A percentile compares a stretch with the other conserved stretches of the same genome.
Evolutionary conservation across 2,797 vertebrate species (phyloP).

Genomic region (Orientallactaga sibirica): DNA sequence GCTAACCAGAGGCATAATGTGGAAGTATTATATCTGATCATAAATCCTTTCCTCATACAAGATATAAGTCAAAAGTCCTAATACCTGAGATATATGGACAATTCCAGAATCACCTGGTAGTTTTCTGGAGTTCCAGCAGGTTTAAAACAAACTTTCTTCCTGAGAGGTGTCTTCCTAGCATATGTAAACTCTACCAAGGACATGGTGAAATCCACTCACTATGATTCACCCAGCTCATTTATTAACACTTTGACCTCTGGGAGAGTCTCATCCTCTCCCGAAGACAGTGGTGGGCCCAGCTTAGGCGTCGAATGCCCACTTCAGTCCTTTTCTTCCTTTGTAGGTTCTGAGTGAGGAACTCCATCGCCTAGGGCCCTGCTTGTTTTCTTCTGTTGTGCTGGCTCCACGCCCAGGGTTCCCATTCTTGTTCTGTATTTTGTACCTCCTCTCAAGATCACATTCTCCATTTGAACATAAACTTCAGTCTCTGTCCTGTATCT

Average conservation of each 20-base stretch:
- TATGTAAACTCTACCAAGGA: neutral
- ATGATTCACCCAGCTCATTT: neutral
- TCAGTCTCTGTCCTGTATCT: neutral
- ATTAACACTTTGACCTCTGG: neutral
- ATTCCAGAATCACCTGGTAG: neutral
- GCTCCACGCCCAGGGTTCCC: neutral
- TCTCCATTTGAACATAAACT: neutral
- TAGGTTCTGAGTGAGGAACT: neutral
- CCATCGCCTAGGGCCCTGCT: neutral
- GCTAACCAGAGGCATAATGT: slow-evolving; percentile 35
- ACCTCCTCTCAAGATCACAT: neutral
- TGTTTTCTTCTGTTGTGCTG: neutral
- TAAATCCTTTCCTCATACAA: slow-evolving; percentile 30
- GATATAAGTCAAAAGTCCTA: slow-evolving; percentile 30
- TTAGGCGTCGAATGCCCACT: neutral
- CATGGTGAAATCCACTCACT: neutral
- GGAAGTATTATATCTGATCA: slow-evolving; percentile 8
- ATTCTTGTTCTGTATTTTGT: neutral
- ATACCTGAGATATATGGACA: neutral
- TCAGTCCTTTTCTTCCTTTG: neutral
- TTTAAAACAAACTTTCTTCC: neutral
- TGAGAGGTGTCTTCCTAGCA: neutral
- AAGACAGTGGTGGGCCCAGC: neutral
- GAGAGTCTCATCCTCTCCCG: neutral
- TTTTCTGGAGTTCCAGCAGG: neutral